phyloP scores from a whole-genome alignment of 2,797 vertebrate species.

The Scyliorhinus canicula region DNA sequence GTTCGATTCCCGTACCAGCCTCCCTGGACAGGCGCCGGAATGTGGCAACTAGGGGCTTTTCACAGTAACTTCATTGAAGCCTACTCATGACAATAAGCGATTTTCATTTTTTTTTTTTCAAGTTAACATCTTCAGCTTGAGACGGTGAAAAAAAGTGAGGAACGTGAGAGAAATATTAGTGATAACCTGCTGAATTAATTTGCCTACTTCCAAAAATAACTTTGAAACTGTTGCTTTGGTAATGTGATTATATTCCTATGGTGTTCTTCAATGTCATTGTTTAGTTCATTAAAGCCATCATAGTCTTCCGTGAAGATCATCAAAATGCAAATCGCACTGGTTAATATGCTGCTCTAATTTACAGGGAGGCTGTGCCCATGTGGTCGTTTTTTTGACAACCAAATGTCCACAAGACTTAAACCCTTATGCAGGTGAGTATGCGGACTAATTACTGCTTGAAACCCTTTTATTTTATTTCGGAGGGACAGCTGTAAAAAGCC shows the following conservation, averaged over 20 bases:
- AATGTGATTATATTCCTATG: neutral
- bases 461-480: neutral
- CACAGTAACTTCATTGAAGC: too few species aligned
- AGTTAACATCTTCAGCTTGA: neutral
- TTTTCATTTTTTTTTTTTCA: too few species aligned
- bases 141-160: neutral
- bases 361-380: constrained; percentile 92
- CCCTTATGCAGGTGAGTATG: constrained; percentile 77
- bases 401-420: constrained; percentile 93
- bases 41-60: too few species aligned
- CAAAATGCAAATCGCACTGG: neutral
- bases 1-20: too few species aligned
- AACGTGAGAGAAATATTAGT: neutral
- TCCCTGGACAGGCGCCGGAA: too few species aligned
- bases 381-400: constrained; percentile 88
- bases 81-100: too few species aligned
- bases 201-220: neutral
- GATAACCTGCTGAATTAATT: neutral
- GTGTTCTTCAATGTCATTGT: neutral
- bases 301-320: neutral
- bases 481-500: neutral
- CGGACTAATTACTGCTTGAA: neutral
- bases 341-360: constrained; percentile 37
- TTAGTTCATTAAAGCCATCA: neutral
- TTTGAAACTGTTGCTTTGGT: neutral